Evolutionary conservation across 2,888 invertebrate species (phyloP), one percentile per base, ranked within the genome.

Genomic region (Acrobasis repandana): DNA sequence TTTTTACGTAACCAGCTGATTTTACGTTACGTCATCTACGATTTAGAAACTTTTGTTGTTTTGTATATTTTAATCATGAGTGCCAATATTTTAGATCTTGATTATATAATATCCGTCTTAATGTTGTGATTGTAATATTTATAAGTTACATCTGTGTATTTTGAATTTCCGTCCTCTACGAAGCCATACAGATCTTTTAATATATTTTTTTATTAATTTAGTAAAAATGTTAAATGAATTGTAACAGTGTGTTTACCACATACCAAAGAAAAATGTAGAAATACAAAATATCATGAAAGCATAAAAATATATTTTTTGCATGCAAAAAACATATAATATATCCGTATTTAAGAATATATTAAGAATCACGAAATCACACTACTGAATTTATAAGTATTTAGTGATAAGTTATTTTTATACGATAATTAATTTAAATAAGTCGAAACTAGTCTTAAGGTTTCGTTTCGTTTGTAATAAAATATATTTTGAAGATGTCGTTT

Each of bases 211-310:
- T 73, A 65, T 69, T 52, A 52, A 69, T 66, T 67, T 64, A 63
- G 57, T 62, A 67, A 70, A 54, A 69, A 69, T 69, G 66, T 70
- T 69, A 67, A 66, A 71, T 68, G 66, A 72, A 65, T 70, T 71
- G 73, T 72, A 72, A 77, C 72, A 75, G 73, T 72, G 77, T 79
- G 80, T 75, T 77, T 65, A 79, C 74, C 77, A 79, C 80, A 83
- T 84, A 83, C 89, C 89, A 89, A 90, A 90, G 90, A 90, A 70
- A 72, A 72, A 80, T 77, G 76, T 83, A 75, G 83, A 79, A 79
- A 85, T 86, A 87, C 85, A 87, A 83, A 85, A 74, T 69, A 69
- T 61, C 60, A 71, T 72, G 67, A 74, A 68, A 72, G 61, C 58
- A 58, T 48, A 54, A 74, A 66, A 69, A 68, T 69, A 74, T 76